These are phyloP conservation scores for Helicolenus hilgendorfi DNA, from an alignment of 2,797 vertebrate species.

Conservation along the genomic window DNA sequence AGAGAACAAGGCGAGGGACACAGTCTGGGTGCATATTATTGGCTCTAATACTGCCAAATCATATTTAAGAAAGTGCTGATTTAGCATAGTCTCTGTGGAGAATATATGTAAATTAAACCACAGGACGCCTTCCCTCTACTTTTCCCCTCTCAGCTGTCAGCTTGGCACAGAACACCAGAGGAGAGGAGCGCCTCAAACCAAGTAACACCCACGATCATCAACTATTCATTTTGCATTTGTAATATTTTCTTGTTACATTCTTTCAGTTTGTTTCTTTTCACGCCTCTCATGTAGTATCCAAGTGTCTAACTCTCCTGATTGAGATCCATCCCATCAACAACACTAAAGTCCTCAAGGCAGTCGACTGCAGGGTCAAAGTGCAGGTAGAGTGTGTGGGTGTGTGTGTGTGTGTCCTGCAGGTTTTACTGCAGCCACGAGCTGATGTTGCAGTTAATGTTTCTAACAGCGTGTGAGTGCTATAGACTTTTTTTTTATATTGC, in stretches of 20 bases:
- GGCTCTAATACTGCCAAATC: not conserved
- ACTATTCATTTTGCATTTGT: not conserved
- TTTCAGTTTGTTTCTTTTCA: not conserved
- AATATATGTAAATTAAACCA: conserved; percentile 1
- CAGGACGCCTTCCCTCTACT: not conserved
- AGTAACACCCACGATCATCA: conserved; percentile 64
- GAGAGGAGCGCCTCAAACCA: conserved; percentile 73
- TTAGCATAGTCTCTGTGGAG: not conserved
- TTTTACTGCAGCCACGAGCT: conserved; percentile 48
- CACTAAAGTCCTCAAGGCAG: conserved; percentile 97
- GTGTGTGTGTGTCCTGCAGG: not conserved
- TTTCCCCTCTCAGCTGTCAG: conserved; percentile 79
- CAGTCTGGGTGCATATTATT: conserved; percentile 6
- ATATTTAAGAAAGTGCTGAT: not conserved
- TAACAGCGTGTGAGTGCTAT: conserved; percentile 1
- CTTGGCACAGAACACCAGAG: conserved; percentile 75
- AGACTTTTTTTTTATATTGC: conserved; percentile 45
- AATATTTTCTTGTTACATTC: not conserved
- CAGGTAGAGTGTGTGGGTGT: conserved; percentile 89
- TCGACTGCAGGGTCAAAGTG: conserved; percentile 95
- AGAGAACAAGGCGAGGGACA: not conserved
- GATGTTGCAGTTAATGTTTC: conserved; percentile 8
- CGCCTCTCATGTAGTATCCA: conserved; percentile 89
- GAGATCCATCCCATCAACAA: conserved; percentile 97
- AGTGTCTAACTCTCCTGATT: conserved; percentile 94